A percentile compares a stretch with the other conserved stretches of the same genome.
These are phyloP conservation scores for Meriones psammophilus DNA, from an alignment of 2,797 vertebrate species.

Conservation along the genomic window DNA sequence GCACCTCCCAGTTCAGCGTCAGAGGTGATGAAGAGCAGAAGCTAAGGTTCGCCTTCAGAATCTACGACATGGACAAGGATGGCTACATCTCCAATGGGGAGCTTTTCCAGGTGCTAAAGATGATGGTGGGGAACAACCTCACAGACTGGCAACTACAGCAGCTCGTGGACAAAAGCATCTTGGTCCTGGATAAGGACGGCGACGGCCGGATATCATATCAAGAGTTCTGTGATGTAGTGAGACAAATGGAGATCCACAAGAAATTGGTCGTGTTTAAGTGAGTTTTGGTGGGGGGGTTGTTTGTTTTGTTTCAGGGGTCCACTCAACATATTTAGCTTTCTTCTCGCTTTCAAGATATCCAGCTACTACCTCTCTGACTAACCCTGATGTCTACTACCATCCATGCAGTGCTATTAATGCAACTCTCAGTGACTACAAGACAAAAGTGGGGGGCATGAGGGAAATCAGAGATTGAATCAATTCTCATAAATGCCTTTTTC, in stretches of 20 bases:
- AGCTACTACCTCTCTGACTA: conserved; percentile 93
- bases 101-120: conserved; percentile 98
- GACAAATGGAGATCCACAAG: conserved; percentile 97
- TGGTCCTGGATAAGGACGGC: conserved; percentile 96
- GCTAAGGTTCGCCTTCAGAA: conserved; percentile 96
- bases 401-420: neutral
- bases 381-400: conserved; percentile 74
- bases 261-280: conserved; percentile 97
- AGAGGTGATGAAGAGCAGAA: conserved; percentile 97
- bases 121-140: conserved; percentile 98
- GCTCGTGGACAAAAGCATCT: conserved; percentile 94
- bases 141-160: conserved; percentile 97
- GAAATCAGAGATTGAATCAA: neutral
- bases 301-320: conserved; percentile 76
- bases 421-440: neutral
- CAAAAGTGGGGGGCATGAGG: no score
- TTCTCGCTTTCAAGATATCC: conserved; percentile 94
- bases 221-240: conserved; percentile 97
- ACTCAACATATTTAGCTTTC: conserved; percentile 90
- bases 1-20: conserved; percentile 98
- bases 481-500: neutral
- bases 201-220: conserved; percentile 98
- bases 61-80: conserved; percentile 97
- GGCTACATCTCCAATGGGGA: conserved; percentile 98
- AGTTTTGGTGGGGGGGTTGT: conserved; percentile 80